Evolutionary conservation across 2,113 vertebrate species (phyloP), one percentile per base, ranked within the genome.

Genomic region (Butorides virescens): DNA sequence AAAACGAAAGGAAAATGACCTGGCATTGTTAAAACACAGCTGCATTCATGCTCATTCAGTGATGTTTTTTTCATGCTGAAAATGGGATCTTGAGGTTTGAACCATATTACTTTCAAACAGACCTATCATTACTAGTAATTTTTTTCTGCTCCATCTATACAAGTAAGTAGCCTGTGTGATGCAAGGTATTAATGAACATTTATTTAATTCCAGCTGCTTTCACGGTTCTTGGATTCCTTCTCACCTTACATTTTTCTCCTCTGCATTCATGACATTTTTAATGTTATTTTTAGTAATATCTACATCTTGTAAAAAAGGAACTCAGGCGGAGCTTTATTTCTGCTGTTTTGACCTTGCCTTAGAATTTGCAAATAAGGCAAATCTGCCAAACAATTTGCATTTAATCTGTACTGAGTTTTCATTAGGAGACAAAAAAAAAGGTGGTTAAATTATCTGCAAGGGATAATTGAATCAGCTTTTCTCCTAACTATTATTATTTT

Each of bases 171-270:
- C 34, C 62, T 62, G 22, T 66, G 66, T 71, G 58, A 83, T 67
- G 29, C 80, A 79, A 92, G 37, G 39, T 82, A 80, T 91, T 89
- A 91, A 91, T 76, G 84, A 87, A 76, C n/a, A 62, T 89, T 91
- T 96, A 68, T 62, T 90, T 87, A 1, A 0, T 82, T 91, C 62
- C 49, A 12, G 37, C 62, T 91, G 73, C 42, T 81, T 93, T 66
- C 49, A 53, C 67, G 34, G 55, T n/a, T 79, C 61, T 72, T 87
- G 70, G 53, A 85, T 82, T 93, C 50, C 13, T 55, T 90, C 77
- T 82, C 44, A 76, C 46, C 59, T 80, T 84, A 90, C 56, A 58
- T 92, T 95, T 88, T 91, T 91, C 53, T 90, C 34, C 34, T 85
- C 86, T 67, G 14, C 42, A 55, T 90, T 90, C 42, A 34, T 67